These are phyloP conservation scores for Myxocyprinus asiaticus DNA, from an alignment of 2,113 vertebrate genomes.

Conservation along the genomic window DNA sequence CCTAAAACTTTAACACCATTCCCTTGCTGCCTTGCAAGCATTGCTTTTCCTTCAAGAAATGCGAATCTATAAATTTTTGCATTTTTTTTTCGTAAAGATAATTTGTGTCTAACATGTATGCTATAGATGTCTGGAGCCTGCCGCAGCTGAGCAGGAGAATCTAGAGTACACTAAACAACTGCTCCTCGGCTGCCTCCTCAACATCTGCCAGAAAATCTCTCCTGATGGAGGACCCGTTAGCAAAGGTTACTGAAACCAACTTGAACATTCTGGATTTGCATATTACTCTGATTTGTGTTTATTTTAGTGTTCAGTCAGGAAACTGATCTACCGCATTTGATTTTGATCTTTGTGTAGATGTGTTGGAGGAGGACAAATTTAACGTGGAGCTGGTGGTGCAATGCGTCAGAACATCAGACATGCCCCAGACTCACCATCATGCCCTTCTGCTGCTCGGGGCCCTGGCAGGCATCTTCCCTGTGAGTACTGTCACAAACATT, in stretches of 20 bases:
- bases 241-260: constrained; percentile 67
- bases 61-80: too few species aligned
- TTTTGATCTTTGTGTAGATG: constrained; percentile 64
- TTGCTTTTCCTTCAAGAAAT: too few species aligned
- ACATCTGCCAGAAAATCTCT: constrained; percentile 83
- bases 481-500: constrained; percentile 68
- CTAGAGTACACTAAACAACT: constrained; percentile 94
- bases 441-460: constrained; percentile 88
- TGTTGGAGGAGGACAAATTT: constrained; percentile 91
- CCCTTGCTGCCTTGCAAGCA: too few species aligned
- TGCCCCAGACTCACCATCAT: constrained; percentile 96
- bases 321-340: not conserved
- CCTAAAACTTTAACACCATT: too few species aligned
- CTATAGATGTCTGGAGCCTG: constrained; percentile 81
- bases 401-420: constrained; percentile 85
- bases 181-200: constrained; percentile 89
- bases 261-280: too few species aligned
- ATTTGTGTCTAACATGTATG: not conserved
- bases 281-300: too few species aligned
- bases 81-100: too few species aligned
- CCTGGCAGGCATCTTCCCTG: constrained; percentile 89
- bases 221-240: constrained; percentile 73
- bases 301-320: too few species aligned
- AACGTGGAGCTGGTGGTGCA: constrained; percentile 95
- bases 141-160: constrained; percentile 71